Evolutionary conservation across 2,797 vertebrate species (phyloP), one percentile per base, ranked within the genome.

Genomic region (Poecilia velifera): DNA sequence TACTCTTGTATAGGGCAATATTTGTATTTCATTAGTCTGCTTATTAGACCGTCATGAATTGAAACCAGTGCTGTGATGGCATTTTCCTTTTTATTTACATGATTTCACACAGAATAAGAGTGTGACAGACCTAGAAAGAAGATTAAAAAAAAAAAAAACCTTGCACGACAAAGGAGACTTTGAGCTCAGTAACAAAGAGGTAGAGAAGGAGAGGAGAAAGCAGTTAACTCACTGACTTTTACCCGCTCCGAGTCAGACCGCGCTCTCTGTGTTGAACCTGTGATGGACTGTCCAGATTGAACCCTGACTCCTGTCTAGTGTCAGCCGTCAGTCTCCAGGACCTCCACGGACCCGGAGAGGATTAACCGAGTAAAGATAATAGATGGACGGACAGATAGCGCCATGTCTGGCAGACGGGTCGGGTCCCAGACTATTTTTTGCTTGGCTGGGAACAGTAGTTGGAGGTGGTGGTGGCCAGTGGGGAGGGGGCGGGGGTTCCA

Each of bases 341-440:
- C 51, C 51, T 75, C 18, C 73, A 59, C 31, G 73, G 71, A 31
- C 64, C 64, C 47, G 51, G 13, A 45, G 71, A 59, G 64, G 73
- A 75, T 80, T 80, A 80, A 31, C 49, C 71, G 49, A 43, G 25
- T 68, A 57, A 47, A 74, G 59, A 41, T 68, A 74, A 79, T 43
- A 73, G 45, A 66, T 70, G 13, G 51, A 59, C 14, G 64, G 64
- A 47, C 46, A 45, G 79, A 72, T n/a, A 47, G 49, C 39, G 66
- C 59, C 46, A 28, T 39, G 55, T 36, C 2, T 76, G 68, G 72
- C 53, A 72, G 55, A 72, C 49, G 59, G 47, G 70, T 81, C 51
- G n/a, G 31, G 47, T 77, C 75, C 75, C 28, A 36, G 74, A 57
- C 51, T 76, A n/a, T 81, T 76, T 62, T 62, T 77, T 77, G 71